Percentiles rank a stretch among this genome's conserved stretches.
Conservation (phyloP, 2,888 invertebrate species). For the Spatulosminthurus flaviceps region DNA sequence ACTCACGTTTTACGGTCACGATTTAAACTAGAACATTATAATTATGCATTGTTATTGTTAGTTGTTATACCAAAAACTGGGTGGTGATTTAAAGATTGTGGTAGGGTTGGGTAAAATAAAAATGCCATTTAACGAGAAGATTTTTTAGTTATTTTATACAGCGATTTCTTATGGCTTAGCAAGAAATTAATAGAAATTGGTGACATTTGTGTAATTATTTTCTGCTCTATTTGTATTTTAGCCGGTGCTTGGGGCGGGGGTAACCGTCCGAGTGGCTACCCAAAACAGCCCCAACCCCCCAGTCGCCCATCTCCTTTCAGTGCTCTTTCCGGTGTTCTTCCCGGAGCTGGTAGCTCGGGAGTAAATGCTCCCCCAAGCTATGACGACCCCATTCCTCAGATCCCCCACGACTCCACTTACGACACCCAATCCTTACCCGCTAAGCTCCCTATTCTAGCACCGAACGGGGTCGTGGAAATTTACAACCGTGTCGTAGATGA, state of each 20-base stretch:
- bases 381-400: constrained; percentile 62
- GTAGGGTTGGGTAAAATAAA: too few species aligned
- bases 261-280: constrained; percentile 40
- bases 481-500: constrained; percentile 63
- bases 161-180: too few species aligned
- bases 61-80: too few species aligned
- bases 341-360: constrained; percentile 13
- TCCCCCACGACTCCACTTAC: constrained; percentile 57
- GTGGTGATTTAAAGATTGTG: too few species aligned
- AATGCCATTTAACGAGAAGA: too few species aligned
- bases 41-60: too few species aligned
- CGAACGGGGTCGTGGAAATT: constrained; percentile 63
- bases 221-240: background rate
- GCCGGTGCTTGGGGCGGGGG: constrained; percentile 35
- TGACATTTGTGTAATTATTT: background rate
- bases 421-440: constrained; percentile 61
- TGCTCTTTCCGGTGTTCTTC: constrained; percentile 44
- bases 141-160: too few species aligned
- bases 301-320: constrained; percentile 49
- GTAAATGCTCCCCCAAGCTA: constrained; percentile 45
- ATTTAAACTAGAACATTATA: too few species aligned
- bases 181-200: too few species aligned
- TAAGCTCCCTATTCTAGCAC: constrained; percentile 62
- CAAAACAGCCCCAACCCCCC: constrained; percentile 42
- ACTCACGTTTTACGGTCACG: too few species aligned